These are phyloP conservation scores for Penaeus japonicus DNA, from an alignment of 1,140 invertebrate genomes.

Conservation along the genomic window DNA sequence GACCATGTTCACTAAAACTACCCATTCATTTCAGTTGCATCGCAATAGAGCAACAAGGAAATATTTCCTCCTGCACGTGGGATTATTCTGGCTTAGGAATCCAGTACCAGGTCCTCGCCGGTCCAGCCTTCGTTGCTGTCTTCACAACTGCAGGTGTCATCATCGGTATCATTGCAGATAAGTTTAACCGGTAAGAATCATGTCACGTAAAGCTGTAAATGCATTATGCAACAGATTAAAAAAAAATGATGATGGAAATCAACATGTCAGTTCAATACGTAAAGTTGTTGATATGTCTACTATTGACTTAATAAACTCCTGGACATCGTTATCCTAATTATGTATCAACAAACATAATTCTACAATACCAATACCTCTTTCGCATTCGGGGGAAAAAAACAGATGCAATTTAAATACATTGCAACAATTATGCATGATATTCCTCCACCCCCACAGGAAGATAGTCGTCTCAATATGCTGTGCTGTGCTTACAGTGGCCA, in stretches of 20 bases:
- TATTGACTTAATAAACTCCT: too few species aligned
- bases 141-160: slow-evolving; percentile 87
- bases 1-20: too few species aligned
- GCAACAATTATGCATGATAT: too few species aligned
- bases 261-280: too few species aligned
- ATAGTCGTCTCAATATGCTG: slow-evolving; percentile 79
- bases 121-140: slow-evolving; percentile 89
- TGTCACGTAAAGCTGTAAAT: background rate
- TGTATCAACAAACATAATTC: too few species aligned
- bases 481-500: slow-evolving; percentile 81
- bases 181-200: slow-evolving; percentile 63
- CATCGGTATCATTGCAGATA: slow-evolving; percentile 85
- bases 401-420: too few species aligned
- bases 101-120: slow-evolving; percentile 90
- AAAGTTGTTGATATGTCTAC: too few species aligned
- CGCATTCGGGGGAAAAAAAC: too few species aligned
- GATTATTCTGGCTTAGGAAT: slow-evolving; percentile 90
- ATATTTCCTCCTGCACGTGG: slow-evolving; percentile 76
- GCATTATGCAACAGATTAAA: background rate
- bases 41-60: background rate
- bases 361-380: too few species aligned
- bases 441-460: slow-evolving; percentile 68
- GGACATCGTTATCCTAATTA: too few species aligned
- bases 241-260: background rate
- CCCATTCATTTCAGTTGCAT: background rate